Evolutionary conservation across 2,797 vertebrate genomes (phyloP), one percentile per base, ranked within the genome.

Genomic region (Clarias pachynema): DNA sequence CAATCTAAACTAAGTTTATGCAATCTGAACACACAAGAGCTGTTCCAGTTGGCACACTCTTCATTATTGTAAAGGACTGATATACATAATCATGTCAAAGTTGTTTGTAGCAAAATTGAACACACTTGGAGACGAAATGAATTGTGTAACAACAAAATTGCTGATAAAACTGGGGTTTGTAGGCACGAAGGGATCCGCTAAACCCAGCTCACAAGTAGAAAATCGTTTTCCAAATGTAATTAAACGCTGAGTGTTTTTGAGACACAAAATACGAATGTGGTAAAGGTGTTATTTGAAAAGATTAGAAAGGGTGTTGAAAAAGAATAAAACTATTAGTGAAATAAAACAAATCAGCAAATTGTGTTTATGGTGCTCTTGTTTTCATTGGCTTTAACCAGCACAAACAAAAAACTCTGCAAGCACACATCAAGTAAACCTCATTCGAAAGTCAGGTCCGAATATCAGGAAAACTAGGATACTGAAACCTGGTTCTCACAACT

Each of bases 1-100:
- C 88, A 89, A 87, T 88, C 83, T 88, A 59, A 89, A 86, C 82
- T 85, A 87, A 87, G 85, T 88, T 88, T 90, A 88, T 85, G 78
- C 83, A 87, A 87, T 80, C 89, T 87, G 77, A 86, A 85, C 86
- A 87, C 84, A 86, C 86, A 85, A 81, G 70, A 70, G 70, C 66
- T 69, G 37, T 79, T 86, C 79, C 85, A 81, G 60, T 63, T 65
- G 75, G 65, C 53, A 78, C 40, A 26, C 3, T n/a, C 74, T 26
- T 70, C n/a, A 86, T 79, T 81, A 81, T 63, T 82, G 74, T 85
- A 84, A 59, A 74, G 77, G 70, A 44, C 84, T 74, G 68, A 79
- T 62, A 60, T 87, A 72, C 87, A 89, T 86, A 86, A 84, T 84
- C 81, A 78, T 0, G 1, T 81, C 24, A 4, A 14, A 70, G 44